Evolutionary conservation across 2,113 vertebrate species (phyloP).

Genomic region (Tiliqua scincoides): DNA sequence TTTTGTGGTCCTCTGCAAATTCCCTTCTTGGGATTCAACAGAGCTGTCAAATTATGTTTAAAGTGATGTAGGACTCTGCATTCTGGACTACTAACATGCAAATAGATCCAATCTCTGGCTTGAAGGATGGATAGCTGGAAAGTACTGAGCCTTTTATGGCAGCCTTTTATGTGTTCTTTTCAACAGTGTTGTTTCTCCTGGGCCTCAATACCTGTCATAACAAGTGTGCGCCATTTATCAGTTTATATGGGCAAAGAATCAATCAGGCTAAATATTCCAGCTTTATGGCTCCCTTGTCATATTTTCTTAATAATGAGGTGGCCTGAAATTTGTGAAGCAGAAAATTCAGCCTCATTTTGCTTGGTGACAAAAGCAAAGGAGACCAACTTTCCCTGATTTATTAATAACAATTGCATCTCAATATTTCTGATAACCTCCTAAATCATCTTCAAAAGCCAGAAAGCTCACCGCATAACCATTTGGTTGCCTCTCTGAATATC

Average conservation of each 20-base stretch:
- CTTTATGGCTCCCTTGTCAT: constrained; percentile 30
- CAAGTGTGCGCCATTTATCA: constrained; percentile 34
- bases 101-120: constrained; percentile 8
- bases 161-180: constrained; percentile 14
- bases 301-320: constrained; percentile 58
- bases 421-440: constrained; percentile 44
- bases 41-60: constrained; percentile 13
- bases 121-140: not conserved
- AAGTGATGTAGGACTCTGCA: not conserved
- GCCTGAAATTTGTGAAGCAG: constrained; percentile 46
- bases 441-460: constrained; percentile 32
- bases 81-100: not conserved
- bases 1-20: constrained; percentile 27
- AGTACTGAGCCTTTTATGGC: not conserved
- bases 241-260: constrained; percentile 39
- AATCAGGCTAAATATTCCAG: constrained; percentile 38
- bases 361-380: constrained; percentile 45
- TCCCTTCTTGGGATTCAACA: constrained; percentile 3
- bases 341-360: constrained; percentile 54
- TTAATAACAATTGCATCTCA: constrained; percentile 52
- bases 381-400: constrained; percentile 48
- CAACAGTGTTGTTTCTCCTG: constrained; percentile 37
- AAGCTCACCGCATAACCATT: constrained; percentile 29
- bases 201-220: constrained; percentile 38
- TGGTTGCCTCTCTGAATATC: constrained; percentile 13